phyloP scores from a whole-genome alignment of 2,113 vertebrate species.

The Abramis brama region DNA sequence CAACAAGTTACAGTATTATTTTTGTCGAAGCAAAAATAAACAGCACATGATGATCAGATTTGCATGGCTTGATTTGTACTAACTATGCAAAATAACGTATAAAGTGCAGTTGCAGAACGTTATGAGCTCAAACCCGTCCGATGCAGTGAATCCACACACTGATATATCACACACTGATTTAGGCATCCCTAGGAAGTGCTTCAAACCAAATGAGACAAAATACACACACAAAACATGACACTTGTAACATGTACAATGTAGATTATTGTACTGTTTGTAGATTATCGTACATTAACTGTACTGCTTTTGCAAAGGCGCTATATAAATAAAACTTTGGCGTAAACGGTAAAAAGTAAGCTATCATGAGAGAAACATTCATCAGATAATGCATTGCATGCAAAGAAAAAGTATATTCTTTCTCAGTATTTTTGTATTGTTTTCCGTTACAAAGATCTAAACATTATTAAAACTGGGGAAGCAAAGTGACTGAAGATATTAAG shows the following conservation, averaged over 20 bases:
- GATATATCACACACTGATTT: not conserved
- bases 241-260: slow-evolving; percentile 6
- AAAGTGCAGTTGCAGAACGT: slow-evolving; percentile 52
- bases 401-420: too few species aligned
- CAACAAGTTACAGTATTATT: slow-evolving; percentile 60
- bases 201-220: slow-evolving; percentile 18
- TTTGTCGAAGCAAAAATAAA: slow-evolving; percentile 47
- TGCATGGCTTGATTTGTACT: not conserved
- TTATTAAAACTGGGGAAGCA: too few species aligned
- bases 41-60: not conserved
- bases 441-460: too few species aligned
- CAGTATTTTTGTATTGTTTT: too few species aligned
- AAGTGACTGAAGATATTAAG: too few species aligned
- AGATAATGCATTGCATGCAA: not conserved
- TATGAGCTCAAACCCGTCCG: not conserved
- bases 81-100: slow-evolving; percentile 43
- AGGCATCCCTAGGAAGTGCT: slow-evolving; percentile 41
- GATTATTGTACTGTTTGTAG: not conserved
- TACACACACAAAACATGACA: slow-evolving; percentile 5
- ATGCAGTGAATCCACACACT: not conserved
- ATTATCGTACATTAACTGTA: not conserved
- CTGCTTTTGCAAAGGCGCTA: not conserved
- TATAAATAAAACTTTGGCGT: slow-evolving; percentile 32
- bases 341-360: slow-evolving; percentile 29
- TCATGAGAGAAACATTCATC: not conserved